Percentiles rank a stretch among this genome's conserved stretches.
Evolutionary conservation across 2,113 vertebrate genomes (phyloP).

Genomic region (Tinamus guttatus): DNA sequence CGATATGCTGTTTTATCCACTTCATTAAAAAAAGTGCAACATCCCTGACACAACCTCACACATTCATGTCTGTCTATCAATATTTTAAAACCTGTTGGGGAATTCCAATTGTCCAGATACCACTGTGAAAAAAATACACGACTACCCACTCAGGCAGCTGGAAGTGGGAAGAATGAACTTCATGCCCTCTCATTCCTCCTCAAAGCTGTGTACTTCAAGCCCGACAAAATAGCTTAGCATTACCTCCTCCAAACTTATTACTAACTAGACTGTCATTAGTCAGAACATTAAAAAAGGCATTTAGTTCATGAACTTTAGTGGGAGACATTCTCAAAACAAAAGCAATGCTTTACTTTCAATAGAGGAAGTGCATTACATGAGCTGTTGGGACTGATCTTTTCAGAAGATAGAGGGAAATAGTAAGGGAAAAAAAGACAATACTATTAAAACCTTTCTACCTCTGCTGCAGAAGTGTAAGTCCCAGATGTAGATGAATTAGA

Average conservation of each 20-base stretch:
- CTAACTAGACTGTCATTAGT: conserved; percentile 36
- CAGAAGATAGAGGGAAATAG: neutral
- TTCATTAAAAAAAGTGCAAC: neutral
- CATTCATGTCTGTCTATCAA: neutral
- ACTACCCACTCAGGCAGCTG: neutral
- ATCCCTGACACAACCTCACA: neutral
- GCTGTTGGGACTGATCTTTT: neutral
- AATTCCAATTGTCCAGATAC: neutral
- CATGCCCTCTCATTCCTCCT: neutral
- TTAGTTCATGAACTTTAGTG: conserved; percentile 32
- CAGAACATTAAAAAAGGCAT: conserved; percentile 5
- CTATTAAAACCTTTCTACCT: neutral
- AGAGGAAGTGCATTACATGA: neutral
- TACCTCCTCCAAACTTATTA: conserved; percentile 32
- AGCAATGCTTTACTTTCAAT: conserved; percentile 5
- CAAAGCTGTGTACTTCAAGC: neutral
- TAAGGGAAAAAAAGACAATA: neutral
- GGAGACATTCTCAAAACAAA: conserved; percentile 57
- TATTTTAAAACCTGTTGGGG: conserved; percentile 7
- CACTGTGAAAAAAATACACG: neutral
- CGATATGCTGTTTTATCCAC: neutral
- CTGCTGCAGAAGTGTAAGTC: neutral
- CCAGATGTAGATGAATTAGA: neutral
- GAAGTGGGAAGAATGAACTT: neutral
- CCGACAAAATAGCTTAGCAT: neutral